These are phyloP conservation scores for Rotaria macrura DNA, from an alignment of 2,888 invertebrate species.

Conservation along the genomic window DNA sequence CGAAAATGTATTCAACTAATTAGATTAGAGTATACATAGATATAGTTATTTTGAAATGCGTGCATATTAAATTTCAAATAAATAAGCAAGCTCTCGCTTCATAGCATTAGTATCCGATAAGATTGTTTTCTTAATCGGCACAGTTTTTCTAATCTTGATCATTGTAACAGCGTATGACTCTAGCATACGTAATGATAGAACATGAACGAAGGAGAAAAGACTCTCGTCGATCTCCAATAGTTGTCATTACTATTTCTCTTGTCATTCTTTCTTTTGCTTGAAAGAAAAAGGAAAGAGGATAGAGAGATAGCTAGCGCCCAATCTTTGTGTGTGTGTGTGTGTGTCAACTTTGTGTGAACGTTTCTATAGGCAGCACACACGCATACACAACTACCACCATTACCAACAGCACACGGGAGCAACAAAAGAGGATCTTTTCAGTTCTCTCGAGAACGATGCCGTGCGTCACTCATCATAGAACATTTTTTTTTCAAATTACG, in stretches of 20 bases:
- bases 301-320: neutral
- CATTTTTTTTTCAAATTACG: neutral
- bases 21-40: neutral
- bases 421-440: neutral
- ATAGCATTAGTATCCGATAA: neutral
- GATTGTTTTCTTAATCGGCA: neutral
- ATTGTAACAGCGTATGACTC: neutral
- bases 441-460: neutral
- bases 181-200: neutral
- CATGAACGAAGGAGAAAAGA: neutral
- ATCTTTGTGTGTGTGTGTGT: neutral
- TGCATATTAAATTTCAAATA: neutral
- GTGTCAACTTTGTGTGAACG: neutral
- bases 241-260: neutral
- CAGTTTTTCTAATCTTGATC: neutral
- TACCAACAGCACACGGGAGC: neutral
- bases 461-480: neutral
- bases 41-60: neutral
- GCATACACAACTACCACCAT: neutral
- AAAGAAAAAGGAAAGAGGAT: neutral
- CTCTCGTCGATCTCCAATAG: neutral
- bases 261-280: neutral
- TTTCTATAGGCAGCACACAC: neutral
- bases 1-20: neutral
- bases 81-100: neutral